Base-by-base conservation (phyloP, 2,113 vertebrate genomes). In the Ictalurus punctatus region DNA sequence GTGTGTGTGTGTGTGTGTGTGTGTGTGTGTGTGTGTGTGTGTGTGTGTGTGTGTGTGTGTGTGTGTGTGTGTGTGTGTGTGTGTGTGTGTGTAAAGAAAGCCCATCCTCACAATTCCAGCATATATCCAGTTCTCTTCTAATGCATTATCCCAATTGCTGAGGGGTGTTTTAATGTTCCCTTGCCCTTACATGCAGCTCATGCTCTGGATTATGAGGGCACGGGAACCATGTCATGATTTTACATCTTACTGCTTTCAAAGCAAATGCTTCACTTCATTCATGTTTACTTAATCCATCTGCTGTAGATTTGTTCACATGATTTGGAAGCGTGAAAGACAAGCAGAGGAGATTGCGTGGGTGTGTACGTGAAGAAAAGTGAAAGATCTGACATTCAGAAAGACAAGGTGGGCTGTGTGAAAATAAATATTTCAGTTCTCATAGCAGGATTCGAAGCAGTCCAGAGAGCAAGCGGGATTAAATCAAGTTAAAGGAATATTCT, bases 111-210 rank as follows among this genome's bases (percentile, higher is more conserved):
- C 59, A 84, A 85, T 74, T 52, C 56, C 19, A 88, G 13, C 69
- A 25, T 3, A 67, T 71, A 58, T 37, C n/a, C n/a, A 30, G 54
- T 44, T 74, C n/a, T 63, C 25, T 65, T 52, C 48, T 79, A 69
- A 87, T 69, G 80, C 37, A 14, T 89, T 48, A 78, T 59, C 58
- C 69, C 44, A 71, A 34, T 59, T 56, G 59, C 34, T 81, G 78
- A 52, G 56, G 52, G 81, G 3, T 17, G 65, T 23, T 61, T 44
- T 5, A 30, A 30, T 73, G 52, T 56, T 44, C 63, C 6, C 30
- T 17, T 40, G 52, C 27, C 34, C n/a, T 87, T 5, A 13, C 19
- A 0, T 65, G 7, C 44, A 63, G 56, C 63, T 83, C 16, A 73
- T 6, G 37, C 6, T n/a, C 65, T 17, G 21, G 61, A 85, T 82